Base-by-base conservation (phyloP, 2,797 vertebrate genomes). In the Acropternis orthonyx region DNA sequence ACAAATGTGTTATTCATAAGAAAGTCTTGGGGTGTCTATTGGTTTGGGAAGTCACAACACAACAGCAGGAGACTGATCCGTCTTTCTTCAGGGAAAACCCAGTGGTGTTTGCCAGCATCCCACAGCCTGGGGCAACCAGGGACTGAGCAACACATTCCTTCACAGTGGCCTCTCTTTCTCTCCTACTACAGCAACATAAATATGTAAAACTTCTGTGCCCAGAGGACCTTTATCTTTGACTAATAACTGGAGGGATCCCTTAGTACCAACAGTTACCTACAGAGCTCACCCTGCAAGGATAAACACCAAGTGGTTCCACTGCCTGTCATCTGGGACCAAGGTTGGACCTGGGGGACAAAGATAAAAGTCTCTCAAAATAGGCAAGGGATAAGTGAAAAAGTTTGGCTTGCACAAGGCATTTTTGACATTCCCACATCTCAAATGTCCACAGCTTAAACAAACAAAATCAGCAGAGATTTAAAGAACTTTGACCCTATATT, bases 371-470 rank as follows among this genome's bases (percentile, higher is more conserved):
- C 71, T 83, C 68, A 88, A 95, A 95, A 88, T 79, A 89, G 36
- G 36, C 65, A 54, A 89, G 51, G 85, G 65, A 76, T 55, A 82
- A 95, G 44, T 87, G 68, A 95, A 88, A 76, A 94, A 58, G 48
- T 84, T 88, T 93, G 94, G 94, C 84, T 95, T 96, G 63, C 68
- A 24, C 14, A 18, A 93, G 49, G 72, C 90, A 92, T 93, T 96
- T 96, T 86, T 97, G 34, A 93, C 93, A 97, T 97, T 96, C 94
- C 61, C 95, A 79, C 88, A 62, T 97, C 92, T 97, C 96, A 93
- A 86, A 91, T 91, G 80, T 93, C 95, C 92, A 81, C 84, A 85
- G 72, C 49, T 95, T 82, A 76, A 94, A 93, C 81, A 95, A 96
- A 95, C 78, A 89, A 87, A 96, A 85, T 74, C 65, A 89, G 49